Base-by-base conservation (phyloP, 2,888 invertebrate species). In the Volucella inanis region DNA sequence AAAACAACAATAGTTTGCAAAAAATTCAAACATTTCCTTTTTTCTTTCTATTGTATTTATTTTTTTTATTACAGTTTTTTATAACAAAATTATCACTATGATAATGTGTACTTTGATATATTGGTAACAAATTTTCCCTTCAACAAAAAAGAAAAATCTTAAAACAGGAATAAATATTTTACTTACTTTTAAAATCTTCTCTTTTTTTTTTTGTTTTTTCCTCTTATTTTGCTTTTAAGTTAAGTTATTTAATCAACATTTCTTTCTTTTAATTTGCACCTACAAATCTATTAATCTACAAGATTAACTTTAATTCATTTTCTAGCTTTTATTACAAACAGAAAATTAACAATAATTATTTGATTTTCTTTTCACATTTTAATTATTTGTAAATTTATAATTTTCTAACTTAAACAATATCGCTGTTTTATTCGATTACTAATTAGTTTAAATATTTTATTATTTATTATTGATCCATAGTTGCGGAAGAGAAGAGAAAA, bases 21-120 rank as follows among this genome's bases (percentile, higher is more conserved):
- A 15, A 50, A n/a, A 15, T 54, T 31, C 18, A 54, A 68, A 68
- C 52, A 11, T 14, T n/a, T 61, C 6, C n/a, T 39, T 1, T 39
- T 1, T 39, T 64, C 0, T 6, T 64, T 68, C 49, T 55, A 61
- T n/a, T n/a, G n/a, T n/a, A 14, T 52, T 70, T 22, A 80, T 45
- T 67, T 70, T 82, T 74, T 61, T 70, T 70, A 50, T 59, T 55
- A 47, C 54, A 62, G 55, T 72, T 68, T 72, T 72, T 70, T 31
- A 74, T 78, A 82, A 86, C 82, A 86, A 86, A 78, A 74, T 82
- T 86, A 82, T 77, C 82, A 70, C 74, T 75, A 82, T 86, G 82
- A 86, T 86, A 86, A 86, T 59, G 71, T 71, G 75, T 84, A 64
- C 78, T 57, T 59, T 78, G 65, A 62, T 74, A 57, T 54, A 61